Evolutionary conservation across 2,888 invertebrate genomes (phyloP), one percentile per base, ranked within the genome.

Genomic region (Erpobdella octoculata): DNA sequence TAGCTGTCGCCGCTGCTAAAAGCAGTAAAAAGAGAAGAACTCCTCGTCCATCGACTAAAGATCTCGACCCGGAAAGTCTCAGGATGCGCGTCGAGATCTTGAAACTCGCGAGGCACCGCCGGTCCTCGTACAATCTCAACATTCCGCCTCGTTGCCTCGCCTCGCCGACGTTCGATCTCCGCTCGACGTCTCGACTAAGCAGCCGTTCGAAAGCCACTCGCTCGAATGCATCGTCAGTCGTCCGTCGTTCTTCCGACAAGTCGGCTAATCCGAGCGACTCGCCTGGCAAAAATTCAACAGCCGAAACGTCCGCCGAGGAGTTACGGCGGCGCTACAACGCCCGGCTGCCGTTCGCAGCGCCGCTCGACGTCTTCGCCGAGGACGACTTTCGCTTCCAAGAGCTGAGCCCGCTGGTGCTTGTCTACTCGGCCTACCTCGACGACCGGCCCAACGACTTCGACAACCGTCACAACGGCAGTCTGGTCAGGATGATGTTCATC

Each of bases 341-440:
- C 28, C 1, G 38, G 12, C 0, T 35, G 33, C 33, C 62, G 21
- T 35, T 35, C 15, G n/a, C 31, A n/a, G 33, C n/a, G 31, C 62
- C 62, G 9, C n/a, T n/a, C 21, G 33, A n/a, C 12, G 69, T 46
- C 15, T 58, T 33, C 9, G 37, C 33, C 1, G 59, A 37, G 9
- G 33, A 62, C 3, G 67, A 71, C 53, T 73, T 72, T 37, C 28
- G 8, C 8, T 79, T 79, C 73, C 72, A 74, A 36, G 53, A 72
- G 0, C 48, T 79, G 6, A 74, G 76, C 9, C 46, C 70, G 25
- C 73, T 73, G 2, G 68, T 75, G 12, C 78, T 74, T 15, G 77
- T 76, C 71, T 81, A 78, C 73, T 80, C 81, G 0, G 80, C 80
- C 1, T 81, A 77, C 74, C 74, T 78, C 31, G 81, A 81, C 73